Evolutionary conservation across 92 coral and sea anemone genomes (phyloP).

Genomic region (Palythoa caribaeorum): DNA sequence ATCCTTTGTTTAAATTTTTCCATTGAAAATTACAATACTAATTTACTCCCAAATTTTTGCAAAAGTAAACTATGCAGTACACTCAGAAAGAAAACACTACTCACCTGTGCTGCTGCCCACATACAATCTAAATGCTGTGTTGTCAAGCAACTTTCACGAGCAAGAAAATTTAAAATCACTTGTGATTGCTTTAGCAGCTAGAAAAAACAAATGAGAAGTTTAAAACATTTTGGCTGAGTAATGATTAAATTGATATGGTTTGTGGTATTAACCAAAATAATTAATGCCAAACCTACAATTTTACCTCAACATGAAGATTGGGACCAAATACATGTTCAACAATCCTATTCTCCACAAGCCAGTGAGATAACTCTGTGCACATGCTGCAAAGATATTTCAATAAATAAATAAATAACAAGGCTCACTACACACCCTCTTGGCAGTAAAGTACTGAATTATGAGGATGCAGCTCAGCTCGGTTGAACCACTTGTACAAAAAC

Average conservation of each 20-base stretch:
- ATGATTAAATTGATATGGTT: background rate
- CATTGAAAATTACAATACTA: too few species aligned
- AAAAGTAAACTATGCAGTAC: background rate
- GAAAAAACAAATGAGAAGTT: background rate
- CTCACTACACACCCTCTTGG: too few species aligned
- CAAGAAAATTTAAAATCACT: conserved; percentile 92
- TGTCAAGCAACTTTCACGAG: conserved; percentile 88
- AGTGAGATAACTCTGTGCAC: conserved; percentile 89
- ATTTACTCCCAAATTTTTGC: background rate
- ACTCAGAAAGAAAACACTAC: background rate
- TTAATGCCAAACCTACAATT: background rate
- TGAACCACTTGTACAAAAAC: too few species aligned
- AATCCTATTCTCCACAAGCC: conserved; percentile 94
- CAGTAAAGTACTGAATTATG: too few species aligned
- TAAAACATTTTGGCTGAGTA: background rate
- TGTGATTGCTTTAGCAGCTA: conserved; percentile 97
- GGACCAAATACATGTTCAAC: conserved; percentile 99
- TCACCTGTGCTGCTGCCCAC: conserved; percentile 99
- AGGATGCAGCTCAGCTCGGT: too few species aligned
- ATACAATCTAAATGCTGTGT: conserved; percentile 96
- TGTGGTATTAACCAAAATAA: background rate
- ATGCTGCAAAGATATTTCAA: conserved; percentile 58
- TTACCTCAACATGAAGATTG: conserved; percentile 98
- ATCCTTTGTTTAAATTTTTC: too few species aligned
- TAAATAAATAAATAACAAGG: too few species aligned